phyloP scores from a whole-genome alignment of 2,888 invertebrate species.

The Tetramorium bicarinatum region DNA sequence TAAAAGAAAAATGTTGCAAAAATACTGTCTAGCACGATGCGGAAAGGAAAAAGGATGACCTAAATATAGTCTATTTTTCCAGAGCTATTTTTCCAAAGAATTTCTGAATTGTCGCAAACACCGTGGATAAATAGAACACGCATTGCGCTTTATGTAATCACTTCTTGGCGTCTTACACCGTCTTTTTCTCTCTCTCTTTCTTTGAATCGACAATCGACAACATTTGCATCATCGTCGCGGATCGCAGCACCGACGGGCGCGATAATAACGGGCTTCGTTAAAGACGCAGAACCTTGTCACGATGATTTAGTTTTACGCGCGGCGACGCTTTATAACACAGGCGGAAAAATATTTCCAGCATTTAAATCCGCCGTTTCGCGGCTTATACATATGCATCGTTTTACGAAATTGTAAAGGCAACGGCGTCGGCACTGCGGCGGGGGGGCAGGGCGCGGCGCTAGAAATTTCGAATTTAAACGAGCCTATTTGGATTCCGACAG shows the following conservation, averaged over 20 bases:
- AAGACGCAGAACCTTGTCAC: slow-evolving; percentile 37
- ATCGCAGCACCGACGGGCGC: neutral
- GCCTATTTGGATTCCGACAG: slow-evolving; percentile 54
- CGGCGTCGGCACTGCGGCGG: slow-evolving; percentile 14
- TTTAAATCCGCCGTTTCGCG: slow-evolving; percentile 55
- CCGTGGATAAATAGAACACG: neutral
- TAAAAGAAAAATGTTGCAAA: neutral
- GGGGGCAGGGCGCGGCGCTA: slow-evolving; percentile 2
- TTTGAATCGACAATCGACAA: slow-evolving; percentile 28
- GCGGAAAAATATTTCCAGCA: slow-evolving; percentile 54
- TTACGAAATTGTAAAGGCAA: slow-evolving; percentile 57
- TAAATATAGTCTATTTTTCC: neutral
- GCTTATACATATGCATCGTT: slow-evolving; percentile 59
- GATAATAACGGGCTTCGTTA: slow-evolving; percentile 41
- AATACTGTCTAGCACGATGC: neutral
- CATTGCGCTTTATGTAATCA: neutral
- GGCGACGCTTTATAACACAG: slow-evolving; percentile 40
- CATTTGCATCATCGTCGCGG: slow-evolving; percentile 6
- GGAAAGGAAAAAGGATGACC: neutral
- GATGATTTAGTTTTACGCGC: slow-evolving; percentile 52
- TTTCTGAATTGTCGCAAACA: neutral
- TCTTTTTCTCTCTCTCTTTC: too few species aligned
- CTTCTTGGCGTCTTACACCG: neutral
- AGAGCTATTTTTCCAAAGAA: neutral
- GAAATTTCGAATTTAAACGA: slow-evolving; percentile 59